phyloP scores from a whole-genome alignment of 2,888 invertebrate genomes.

The Agrotis segetum region DNA sequence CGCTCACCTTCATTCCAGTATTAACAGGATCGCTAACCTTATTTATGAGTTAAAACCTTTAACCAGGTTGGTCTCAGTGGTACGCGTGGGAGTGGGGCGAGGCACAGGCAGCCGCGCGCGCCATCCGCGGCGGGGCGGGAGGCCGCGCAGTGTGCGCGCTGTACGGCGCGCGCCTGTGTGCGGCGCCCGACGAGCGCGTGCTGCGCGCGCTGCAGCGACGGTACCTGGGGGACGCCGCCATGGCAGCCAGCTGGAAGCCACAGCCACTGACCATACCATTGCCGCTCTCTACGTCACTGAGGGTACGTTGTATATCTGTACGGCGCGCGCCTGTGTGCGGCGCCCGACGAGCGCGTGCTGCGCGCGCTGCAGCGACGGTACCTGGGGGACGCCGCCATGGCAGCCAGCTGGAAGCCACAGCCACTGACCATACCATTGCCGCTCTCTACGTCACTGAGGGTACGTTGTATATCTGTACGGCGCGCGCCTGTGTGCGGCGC shows the following conservation, averaged over 20 bases:
- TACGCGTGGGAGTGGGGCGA: conserved; percentile 89
- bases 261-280: conserved; percentile 64
- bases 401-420: conserved; percentile 62
- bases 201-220: conserved; percentile 81
- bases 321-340: conserved; percentile 66
- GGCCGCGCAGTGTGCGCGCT: conserved; percentile 70
- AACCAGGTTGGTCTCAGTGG: conserved; percentile 84
- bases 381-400: conserved; percentile 77
- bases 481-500: conserved; percentile 74
- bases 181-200: conserved; percentile 73
- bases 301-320: neutral
- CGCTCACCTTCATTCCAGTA: no score
- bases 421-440: conserved; percentile 69
- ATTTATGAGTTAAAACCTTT: neutral
- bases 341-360: conserved; percentile 75
- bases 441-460: conserved; percentile 55
- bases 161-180: conserved; percentile 80
- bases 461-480: conserved; percentile 72
- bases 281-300: conserved; percentile 66
- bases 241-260: conserved; percentile 62
- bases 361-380: conserved; percentile 79
- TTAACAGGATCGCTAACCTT: no score
- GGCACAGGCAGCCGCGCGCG: conserved; percentile 70
- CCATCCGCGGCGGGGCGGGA: conserved; percentile 66
- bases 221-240: conserved; percentile 77